Evolutionary conservation across 2,888 invertebrate genomes (phyloP), one percentile per base, ranked within the genome.

Genomic region (Hypselothyrea guttata): DNA sequence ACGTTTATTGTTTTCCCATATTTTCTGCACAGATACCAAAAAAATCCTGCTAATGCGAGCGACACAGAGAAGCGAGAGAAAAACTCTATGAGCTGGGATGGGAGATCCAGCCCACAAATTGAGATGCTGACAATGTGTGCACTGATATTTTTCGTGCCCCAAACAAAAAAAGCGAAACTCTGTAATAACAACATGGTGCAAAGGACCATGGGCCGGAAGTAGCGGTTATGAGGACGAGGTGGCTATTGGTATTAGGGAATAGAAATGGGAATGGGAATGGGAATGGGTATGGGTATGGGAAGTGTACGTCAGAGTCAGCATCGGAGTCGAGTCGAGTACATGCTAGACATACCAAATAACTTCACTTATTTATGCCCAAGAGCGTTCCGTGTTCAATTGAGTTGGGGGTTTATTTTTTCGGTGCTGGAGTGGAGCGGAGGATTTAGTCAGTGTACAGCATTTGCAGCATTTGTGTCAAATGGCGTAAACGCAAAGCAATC

Each of bases 401-500:
- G 22, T 16, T 1, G 11, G 38, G 31, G 28, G 46, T 53, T 52
- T 15, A 15, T 11, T 9, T 30, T 40, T 45, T 11, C n/a, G 13
- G 30, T 27, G n/a, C 4, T 9, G 4, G n/a, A 11, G 8, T 9
- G 2, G 15, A 31, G 18, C 7, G 53, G 11, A 30, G 38, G 46
- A 28, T 34, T 65, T 45, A 40, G 54, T 15, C 27, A 31, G 60
- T 52, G 71, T 49, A 37, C 54, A 15, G 35, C 4, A 15, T n/a
- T 28, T 55, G 40, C 44, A 56, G 63, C 54, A 67, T 62, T 71
- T 81, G 82, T 74, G 71, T 78, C 82, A 78, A 76, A 78, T 78
- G 84, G 84, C 68, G 65, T 65, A 73, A 81, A 67, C 77, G 82
- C 81, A 71, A 73, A 84, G 84, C 81, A 78, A 78, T 78, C 84